These are phyloP conservation scores for Archocentrus centrarchus DNA, from an alignment of 2,113 vertebrate species.

Conservation along the genomic window DNA sequence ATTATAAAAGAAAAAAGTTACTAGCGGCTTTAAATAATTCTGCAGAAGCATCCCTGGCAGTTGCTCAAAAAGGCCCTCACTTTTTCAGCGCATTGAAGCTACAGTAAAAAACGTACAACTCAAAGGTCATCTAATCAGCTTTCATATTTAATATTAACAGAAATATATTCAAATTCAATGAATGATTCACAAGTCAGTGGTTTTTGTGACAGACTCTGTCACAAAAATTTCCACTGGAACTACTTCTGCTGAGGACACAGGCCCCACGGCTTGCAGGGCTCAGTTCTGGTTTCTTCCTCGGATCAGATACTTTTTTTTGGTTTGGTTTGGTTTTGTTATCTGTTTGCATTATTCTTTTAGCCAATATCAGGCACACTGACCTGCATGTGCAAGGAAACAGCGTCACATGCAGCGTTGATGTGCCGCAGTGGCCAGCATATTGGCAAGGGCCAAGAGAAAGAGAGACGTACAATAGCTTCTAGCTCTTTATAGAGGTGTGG, in stretches of 20 bases:
- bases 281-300: not conserved
- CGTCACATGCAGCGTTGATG: not conserved
- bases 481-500: not conserved
- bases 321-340: not conserved
- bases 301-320: not conserved
- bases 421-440: not conserved
- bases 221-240: no score
- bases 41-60: not conserved
- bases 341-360: not conserved
- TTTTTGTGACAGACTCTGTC: not conserved
- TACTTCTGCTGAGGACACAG: no score
- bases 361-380: not conserved
- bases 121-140: not conserved
- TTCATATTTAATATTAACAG: not conserved
- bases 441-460: not conserved
- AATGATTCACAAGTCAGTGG: not conserved
- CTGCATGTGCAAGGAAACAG: not conserved
- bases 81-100: not conserved
- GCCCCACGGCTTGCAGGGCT: not conserved
- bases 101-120: not conserved
- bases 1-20: not conserved
- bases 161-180: not conserved
- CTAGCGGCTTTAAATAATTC: not conserved
- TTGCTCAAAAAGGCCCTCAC: not conserved
- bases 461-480: not conserved